phyloP scores from a whole-genome alignment of 2,888 invertebrate genomes.

The Cylloceria caligata region DNA sequence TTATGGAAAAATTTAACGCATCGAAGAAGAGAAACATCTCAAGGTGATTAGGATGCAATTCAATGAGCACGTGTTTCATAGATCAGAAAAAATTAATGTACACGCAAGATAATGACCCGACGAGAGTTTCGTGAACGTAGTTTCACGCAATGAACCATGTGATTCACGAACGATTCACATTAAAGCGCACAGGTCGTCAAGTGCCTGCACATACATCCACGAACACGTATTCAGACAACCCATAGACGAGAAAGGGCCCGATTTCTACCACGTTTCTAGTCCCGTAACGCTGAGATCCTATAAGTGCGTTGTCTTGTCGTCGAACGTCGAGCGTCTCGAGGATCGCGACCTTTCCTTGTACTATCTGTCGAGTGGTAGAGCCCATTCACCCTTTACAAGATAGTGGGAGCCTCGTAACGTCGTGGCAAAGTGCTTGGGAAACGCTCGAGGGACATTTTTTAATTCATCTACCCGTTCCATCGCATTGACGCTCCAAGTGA shows the following conservation, averaged over 20 bases:
- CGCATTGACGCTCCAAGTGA: neutral
- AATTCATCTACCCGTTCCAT: constrained; percentile 10
- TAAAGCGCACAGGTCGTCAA: constrained; percentile 27
- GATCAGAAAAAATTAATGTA: too few species aligned
- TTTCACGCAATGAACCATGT: too few species aligned
- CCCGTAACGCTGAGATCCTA: constrained; percentile 68
- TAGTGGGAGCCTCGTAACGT: constrained; percentile 34
- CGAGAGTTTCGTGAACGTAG: too few species aligned
- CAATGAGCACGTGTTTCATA: too few species aligned
- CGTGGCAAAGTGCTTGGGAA: constrained; percentile 62
- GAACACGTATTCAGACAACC: constrained; percentile 32
- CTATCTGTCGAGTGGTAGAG: constrained; percentile 64
- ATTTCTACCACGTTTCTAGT: constrained; percentile 44
- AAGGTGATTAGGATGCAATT: too few species aligned
- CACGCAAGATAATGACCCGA: too few species aligned
- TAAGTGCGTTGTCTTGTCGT: constrained; percentile 83
- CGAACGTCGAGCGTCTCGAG: constrained; percentile 70
- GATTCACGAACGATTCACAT: neutral
- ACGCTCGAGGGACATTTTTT: constrained; percentile 9
- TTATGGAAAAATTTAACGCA: neutral
- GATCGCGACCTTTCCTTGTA: constrained; percentile 74
- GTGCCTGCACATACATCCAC: constrained; percentile 14
- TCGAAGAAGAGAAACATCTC: neutral
- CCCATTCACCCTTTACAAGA: constrained; percentile 65
- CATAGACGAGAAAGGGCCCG: constrained; percentile 29